Percentiles rank a stretch among this genome's conserved stretches.
phyloP scores from a whole-genome alignment of 2,797 vertebrate genomes.

The Saxicola maurus region DNA sequence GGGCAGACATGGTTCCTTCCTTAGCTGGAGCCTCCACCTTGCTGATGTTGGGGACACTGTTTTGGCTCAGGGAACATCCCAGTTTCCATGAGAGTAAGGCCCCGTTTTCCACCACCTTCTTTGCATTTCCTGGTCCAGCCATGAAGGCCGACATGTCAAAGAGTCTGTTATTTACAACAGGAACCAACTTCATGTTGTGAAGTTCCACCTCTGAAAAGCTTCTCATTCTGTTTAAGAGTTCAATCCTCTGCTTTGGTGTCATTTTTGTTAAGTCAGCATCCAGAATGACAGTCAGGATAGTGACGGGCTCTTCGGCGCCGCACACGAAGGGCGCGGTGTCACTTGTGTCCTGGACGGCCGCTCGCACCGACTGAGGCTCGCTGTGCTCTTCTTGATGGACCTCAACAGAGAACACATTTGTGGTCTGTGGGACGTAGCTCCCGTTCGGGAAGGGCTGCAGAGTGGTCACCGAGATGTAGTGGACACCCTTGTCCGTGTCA shows the following conservation, averaged over 20 bases:
- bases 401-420: constrained; percentile 90
- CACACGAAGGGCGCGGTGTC: constrained; percentile 77
- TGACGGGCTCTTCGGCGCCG: constrained; percentile 85
- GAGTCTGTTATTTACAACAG: constrained; percentile 95
- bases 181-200: constrained; percentile 90
- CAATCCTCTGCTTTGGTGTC: constrained; percentile 86
- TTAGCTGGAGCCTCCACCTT: constrained; percentile 90
- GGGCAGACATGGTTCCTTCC: constrained; percentile 92
- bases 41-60: constrained; percentile 87
- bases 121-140: constrained; percentile 97
- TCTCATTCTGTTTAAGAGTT: constrained; percentile 86
- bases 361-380: constrained; percentile 78
- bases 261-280: constrained; percentile 97
- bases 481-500: constrained; percentile 90
- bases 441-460: constrained; percentile 76
- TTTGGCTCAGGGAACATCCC: constrained; percentile 91
- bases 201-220: constrained; percentile 88
- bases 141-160: constrained; percentile 99
- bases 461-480: constrained; percentile 85
- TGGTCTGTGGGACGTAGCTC: constrained; percentile 73
- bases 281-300: constrained; percentile 92
- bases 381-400: constrained; percentile 90
- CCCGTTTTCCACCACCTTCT: constrained; percentile 97
- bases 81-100: constrained; percentile 95
- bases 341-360: constrained; percentile 59